Evolutionary conservation across 2,113 vertebrate species (phyloP), one percentile per base, ranked within the genome.

Genomic region (Malurus alboscapulatus): DNA sequence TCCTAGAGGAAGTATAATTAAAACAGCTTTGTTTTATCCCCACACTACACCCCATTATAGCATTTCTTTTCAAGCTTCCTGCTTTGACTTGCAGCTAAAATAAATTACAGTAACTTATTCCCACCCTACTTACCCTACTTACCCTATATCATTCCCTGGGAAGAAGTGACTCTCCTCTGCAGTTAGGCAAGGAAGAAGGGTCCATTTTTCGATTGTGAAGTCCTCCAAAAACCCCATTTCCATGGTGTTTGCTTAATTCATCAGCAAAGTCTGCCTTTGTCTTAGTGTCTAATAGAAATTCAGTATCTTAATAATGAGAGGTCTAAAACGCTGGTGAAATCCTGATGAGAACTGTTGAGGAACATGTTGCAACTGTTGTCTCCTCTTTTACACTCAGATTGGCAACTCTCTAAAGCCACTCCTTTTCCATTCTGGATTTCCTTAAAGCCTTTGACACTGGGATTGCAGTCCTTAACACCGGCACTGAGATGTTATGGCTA

Each of bases 211-310:
- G 75, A 0, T 7, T 75, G 19, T 57, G 25, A 87, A 75, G 9
- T 26, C 48, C 73, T 59, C 1, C 0, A 59, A 77, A 63, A 45
- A 50, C 26, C 0, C 0, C 0, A 3, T 47, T 17, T 71, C 57
- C 6, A 15, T 69, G 11, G 3, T 7, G 77, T 85, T 61, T 54
- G 9, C 36, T 80, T 15, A 36, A 5, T 51, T 90, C 12, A 40
- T 32, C 26, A 57, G 9, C 12, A 66, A 87, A 51, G 7, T 65
- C n/a, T 63, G 13, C 29, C 29, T 42, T 80, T 79, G 42, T 45
- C 19, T 34, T 72, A 40, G 34, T 20, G 2, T 69, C 50, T 90
- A 27, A 48, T 68, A n/a, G 14, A 58, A 47, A 38, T 29, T 71
- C 32, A 63, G 3, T 44, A 4, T 9, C 42, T 47, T 47, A 18